These are phyloP conservation scores for Cynocephalus volans DNA, from an alignment of 2,113 vertebrate genomes.

Conservation along the genomic window DNA sequence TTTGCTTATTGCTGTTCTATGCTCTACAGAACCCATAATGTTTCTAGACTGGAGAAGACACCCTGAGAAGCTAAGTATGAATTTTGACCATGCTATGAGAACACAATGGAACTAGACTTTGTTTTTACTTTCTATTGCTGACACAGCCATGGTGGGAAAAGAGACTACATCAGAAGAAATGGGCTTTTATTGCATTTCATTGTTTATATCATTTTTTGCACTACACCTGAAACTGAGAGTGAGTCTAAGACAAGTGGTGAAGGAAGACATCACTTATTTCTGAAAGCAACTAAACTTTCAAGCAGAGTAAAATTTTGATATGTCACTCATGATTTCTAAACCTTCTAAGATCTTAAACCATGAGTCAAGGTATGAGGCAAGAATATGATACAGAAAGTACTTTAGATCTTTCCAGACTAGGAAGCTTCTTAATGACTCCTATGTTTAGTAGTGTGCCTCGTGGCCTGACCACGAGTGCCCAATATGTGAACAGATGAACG, in stretches of 20 bases:
- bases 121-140: slow-evolving; percentile 6
- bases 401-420: neutral
- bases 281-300: neutral
- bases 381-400: neutral
- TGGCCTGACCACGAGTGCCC: neutral
- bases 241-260: neutral
- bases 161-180: neutral
- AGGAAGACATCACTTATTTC: neutral
- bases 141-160: neutral
- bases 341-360: neutral
- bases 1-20: neutral
- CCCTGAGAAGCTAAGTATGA: neutral
- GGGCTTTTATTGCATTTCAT: neutral
- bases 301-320: neutral
- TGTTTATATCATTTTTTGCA: neutral
- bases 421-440: neutral
- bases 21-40: neutral
- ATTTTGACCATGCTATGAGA: neutral
- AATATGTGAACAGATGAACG: neutral
- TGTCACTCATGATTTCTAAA: slow-evolving; percentile 4
- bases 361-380: neutral
- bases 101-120: neutral
- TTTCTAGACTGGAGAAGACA: neutral
- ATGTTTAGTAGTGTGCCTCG: neutral
- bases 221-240: neutral